Conservation (phyloP, 23 tunicate species). For the Halocynthia aurantium region DNA sequence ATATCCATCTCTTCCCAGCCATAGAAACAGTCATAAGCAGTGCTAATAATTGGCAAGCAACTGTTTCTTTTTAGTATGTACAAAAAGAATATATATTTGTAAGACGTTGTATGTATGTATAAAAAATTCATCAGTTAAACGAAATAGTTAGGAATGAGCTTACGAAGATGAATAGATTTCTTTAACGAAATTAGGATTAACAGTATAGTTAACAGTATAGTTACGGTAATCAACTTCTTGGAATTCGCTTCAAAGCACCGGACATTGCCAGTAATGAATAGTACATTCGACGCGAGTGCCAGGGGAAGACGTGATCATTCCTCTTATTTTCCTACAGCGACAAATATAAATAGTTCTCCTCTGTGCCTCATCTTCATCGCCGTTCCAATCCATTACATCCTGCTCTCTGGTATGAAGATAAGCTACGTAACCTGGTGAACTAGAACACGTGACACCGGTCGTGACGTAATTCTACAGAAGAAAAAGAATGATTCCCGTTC, state of each 20-base stretch:
- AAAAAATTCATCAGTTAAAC: too few relatives aligned
- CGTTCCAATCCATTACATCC: background rate
- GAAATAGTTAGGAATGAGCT: too few relatives aligned
- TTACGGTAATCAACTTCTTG: too few relatives aligned
- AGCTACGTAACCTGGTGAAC: constrained; percentile 41
- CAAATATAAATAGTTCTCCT: constrained; percentile 25
- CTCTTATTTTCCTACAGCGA: constrained; percentile 26
- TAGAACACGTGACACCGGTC: constrained; percentile 74
- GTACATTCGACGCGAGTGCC: constrained; percentile 61
- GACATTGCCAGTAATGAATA: constrained; percentile 94
- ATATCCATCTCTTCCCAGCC: too few relatives aligned
- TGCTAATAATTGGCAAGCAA: too few relatives aligned
- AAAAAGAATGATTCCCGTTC: background rate
- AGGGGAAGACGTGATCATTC: constrained; percentile 7
- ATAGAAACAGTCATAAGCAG: too few relatives aligned
- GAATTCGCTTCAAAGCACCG: constrained; percentile 20
- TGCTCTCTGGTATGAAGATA: constrained; percentile 33
- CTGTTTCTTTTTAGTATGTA: too few relatives aligned
- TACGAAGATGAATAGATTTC: too few relatives aligned
- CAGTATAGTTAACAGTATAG: too few relatives aligned
- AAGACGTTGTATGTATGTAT: too few relatives aligned
- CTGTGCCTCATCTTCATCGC: constrained; percentile 4
- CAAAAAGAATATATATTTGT: too few relatives aligned
- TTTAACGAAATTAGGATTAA: too few relatives aligned
- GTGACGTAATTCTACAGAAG: constrained; percentile 49